Conservation (phyloP, 2,888 invertebrate species). For the Agrenia bidenticulata region DNA sequence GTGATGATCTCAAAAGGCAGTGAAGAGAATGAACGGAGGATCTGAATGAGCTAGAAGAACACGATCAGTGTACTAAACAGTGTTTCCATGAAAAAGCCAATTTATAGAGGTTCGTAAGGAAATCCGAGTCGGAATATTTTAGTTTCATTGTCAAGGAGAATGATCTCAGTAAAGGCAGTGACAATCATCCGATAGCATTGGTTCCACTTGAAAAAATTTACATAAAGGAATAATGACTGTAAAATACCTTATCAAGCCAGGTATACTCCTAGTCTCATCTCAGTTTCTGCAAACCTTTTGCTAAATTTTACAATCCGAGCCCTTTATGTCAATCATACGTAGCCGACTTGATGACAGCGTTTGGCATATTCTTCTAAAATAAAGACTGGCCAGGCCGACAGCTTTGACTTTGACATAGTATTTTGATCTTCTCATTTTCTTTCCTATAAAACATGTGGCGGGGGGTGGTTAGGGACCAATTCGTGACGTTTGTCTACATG, state of each 20-base stretch:
- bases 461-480: no score
- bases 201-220: background rate
- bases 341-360: background rate
- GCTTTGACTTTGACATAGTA: background rate
- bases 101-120: constrained; percentile 5
- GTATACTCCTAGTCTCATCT: no score
- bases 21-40: background rate
- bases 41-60: background rate
- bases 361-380: no score
- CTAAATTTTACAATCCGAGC: background rate
- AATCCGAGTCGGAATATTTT: background rate
- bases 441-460: no score
- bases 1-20: background rate
- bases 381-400: no score
- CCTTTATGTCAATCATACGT: constrained; percentile 1
- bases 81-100: background rate
- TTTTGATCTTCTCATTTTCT: background rate
- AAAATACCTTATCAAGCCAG: background rate
- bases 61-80: background rate
- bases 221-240: background rate
- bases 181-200: constrained; percentile 3
- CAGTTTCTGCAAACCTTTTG: background rate
- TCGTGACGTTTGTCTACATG: no score
- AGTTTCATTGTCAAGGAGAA: background rate
- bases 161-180: background rate